Conservation (phyloP, 1,140 invertebrate species). For the Drosophila funebris region DNA sequence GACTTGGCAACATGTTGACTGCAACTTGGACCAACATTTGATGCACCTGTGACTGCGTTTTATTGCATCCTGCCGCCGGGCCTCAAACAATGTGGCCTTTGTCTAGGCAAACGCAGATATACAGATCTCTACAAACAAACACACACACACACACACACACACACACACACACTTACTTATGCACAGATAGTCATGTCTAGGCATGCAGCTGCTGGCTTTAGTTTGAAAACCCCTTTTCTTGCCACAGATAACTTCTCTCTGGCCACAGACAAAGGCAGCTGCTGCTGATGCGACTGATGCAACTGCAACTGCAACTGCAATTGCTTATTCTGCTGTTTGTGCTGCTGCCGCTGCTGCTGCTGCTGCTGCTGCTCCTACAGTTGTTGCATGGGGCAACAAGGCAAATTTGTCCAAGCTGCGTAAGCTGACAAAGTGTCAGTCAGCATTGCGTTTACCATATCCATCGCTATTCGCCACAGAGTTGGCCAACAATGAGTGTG, state of each 20-base stretch:
- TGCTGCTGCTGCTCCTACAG: neutral
- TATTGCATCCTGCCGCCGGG: constrained; percentile 69
- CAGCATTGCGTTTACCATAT: constrained; percentile 65
- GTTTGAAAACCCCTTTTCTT: neutral
- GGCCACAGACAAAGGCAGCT: constrained; percentile 51
- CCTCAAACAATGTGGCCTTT: constrained; percentile 63
- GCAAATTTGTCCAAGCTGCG: constrained; percentile 64
- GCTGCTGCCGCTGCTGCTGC: constrained; percentile 8
- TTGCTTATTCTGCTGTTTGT: neutral
- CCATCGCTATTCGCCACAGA: constrained; percentile 19
- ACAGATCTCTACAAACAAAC: no score
- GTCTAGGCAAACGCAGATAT: constrained; percentile 45
- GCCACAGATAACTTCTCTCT: constrained; percentile 21
- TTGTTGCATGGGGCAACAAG: constrained; percentile 18
- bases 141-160: neutral
- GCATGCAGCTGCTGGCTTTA: constrained; percentile 51
- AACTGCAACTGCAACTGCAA: no score
- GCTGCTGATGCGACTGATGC: constrained; percentile 8
- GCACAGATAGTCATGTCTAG: constrained; percentile 14
- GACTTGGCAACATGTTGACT: constrained; percentile 78
- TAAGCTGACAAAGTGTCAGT: constrained; percentile 43
- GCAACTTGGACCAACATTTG: constrained; percentile 55
- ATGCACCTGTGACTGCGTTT: constrained; percentile 72
- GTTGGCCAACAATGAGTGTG: constrained; percentile 23
- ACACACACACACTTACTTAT: neutral